Evolutionary conservation across 2,113 vertebrate species (phyloP), one percentile per base, ranked within the genome.

Genomic region (Hymenochirus boettgeri): DNA sequence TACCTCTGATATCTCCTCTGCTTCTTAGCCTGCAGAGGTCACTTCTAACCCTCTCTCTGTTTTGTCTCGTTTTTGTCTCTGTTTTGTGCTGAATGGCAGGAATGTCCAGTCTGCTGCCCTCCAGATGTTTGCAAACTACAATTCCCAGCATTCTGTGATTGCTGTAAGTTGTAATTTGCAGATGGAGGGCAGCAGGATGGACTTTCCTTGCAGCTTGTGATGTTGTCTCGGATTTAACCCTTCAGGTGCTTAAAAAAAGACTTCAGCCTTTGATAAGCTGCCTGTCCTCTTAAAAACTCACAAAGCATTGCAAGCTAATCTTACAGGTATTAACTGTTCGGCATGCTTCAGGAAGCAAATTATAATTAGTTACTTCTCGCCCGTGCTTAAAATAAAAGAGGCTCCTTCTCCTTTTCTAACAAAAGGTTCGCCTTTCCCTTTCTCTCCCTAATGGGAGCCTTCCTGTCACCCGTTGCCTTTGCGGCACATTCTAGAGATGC

Each of bases 341-440:
- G 4, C 24, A 24, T 11, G 18, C n/a, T 45, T 19, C 55, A 21
- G 46, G 27, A 51, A 52, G 19, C 31, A 45, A 57, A 57, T 51
- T 66, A 37, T 66, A 50, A 66, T 67, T 37, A 52, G 54, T 57
- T 39, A 21, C 46, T 58, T 58, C 35, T 23, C 46, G 15, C 26
- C n/a, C 31, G 33, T 39, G 22, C 64, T 67, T 52, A 59, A 67
- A 67, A 67, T 67, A 67, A 29, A 55, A 33, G 22, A 45, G 24
- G 10, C 15, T 5, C 12, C 4, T 59, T 67, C 31, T 21, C 29
- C 15, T 19, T 9, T 12, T 33, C 18, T 52, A 13, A 67, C 55
- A 59, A 59, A 59, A 39, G 55, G n/a, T 42, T 51, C 52, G 12
- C 52, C 56, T 67, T 52, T 29, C 45, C n/a, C 13, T 58, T 58